These are phyloP conservation scores for Eumaeus atala DNA, from an alignment of 1,140 invertebrate genomes.

Conservation along the genomic window DNA sequence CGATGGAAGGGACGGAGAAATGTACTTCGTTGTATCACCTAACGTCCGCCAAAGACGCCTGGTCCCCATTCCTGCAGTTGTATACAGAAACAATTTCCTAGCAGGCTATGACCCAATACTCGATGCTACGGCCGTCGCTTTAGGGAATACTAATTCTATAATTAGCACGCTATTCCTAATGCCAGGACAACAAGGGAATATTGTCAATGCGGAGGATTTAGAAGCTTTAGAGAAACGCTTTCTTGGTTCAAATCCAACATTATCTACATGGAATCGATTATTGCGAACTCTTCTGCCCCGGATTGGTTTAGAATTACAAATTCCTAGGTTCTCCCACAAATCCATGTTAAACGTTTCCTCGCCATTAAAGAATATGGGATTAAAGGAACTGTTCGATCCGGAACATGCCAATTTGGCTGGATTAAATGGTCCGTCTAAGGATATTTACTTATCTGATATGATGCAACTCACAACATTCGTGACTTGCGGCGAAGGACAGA, in stretches of 20 bases:
- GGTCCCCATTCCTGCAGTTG: slow-evolving; percentile 86
- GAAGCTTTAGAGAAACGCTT: slow-evolving; percentile 81
- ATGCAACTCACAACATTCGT: slow-evolving; percentile 86
- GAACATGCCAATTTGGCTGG: slow-evolving; percentile 85
- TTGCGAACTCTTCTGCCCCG: slow-evolving; percentile 82
- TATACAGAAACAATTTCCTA: slow-evolving; percentile 83
- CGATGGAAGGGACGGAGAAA: slow-evolving; percentile 84
- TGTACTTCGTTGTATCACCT: slow-evolving; percentile 88
- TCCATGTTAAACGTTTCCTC: slow-evolving; percentile 86
- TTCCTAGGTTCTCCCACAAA: slow-evolving; percentile 87
- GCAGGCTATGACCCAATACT: slow-evolving; percentile 88
- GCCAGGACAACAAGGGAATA: slow-evolving; percentile 84
- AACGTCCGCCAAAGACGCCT: slow-evolving; percentile 84
- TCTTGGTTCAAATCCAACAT: slow-evolving; percentile 78
- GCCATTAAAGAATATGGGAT: slow-evolving; percentile 84
- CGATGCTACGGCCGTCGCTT: slow-evolving; percentile 85
- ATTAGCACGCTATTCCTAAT: slow-evolving; percentile 86
- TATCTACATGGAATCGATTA: slow-evolving; percentile 82
- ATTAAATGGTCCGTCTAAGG: slow-evolving; percentile 81
- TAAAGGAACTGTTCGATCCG: slow-evolving; percentile 83
- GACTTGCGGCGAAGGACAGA: slow-evolving; percentile 83
- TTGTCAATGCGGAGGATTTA: slow-evolving; percentile 84
- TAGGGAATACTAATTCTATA: slow-evolving; percentile 81
- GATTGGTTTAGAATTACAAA: slow-evolving; percentile 83
- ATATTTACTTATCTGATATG: slow-evolving; percentile 85